Conservation (phyloP, 2,113 vertebrate genomes). For the Madoqua kirkii region DNA sequence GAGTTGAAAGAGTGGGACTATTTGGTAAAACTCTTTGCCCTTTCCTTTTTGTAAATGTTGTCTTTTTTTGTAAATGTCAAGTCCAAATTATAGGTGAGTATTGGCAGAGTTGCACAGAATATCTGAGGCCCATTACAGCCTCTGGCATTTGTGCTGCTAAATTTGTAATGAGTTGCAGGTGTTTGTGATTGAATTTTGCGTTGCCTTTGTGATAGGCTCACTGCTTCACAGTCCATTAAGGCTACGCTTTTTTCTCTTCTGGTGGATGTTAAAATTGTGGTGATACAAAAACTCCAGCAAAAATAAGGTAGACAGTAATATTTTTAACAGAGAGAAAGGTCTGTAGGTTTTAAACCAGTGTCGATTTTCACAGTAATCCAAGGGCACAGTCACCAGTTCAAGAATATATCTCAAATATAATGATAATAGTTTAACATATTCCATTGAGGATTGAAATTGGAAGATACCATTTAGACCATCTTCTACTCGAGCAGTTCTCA, state of each 20-base stretch:
- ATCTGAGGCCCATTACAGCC: slow-evolving; percentile 64
- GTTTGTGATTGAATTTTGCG: slow-evolving; percentile 63
- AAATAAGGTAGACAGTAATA: background rate
- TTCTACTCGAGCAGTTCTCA: background rate
- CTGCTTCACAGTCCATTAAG: slow-evolving; percentile 51
- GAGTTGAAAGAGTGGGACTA: slow-evolving; percentile 61
- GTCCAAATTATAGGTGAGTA: slow-evolving; percentile 61
- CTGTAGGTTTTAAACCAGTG: background rate
- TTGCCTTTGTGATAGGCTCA: slow-evolving; percentile 58
- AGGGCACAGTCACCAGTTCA: background rate
- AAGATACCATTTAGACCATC: background rate
- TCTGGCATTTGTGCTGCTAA: slow-evolving; percentile 68
- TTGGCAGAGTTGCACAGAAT: slow-evolving; percentile 53
- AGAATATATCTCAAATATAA: background rate
- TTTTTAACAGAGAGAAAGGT: background rate
- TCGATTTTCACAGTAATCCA: background rate
- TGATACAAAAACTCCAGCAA: slow-evolving; percentile 30
- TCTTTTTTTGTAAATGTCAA: slow-evolving; percentile 74
- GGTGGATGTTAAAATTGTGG: slow-evolving; percentile 40
- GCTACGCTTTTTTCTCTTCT: background rate
- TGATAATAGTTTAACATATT: background rate
- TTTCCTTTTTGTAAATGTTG: slow-evolving; percentile 75
- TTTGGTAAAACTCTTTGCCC: slow-evolving; percentile 73
- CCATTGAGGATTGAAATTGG: background rate
- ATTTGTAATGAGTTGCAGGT: slow-evolving; percentile 68